Evolutionary conservation across 2,113 vertebrate species (phyloP), one percentile per base, ranked within the genome.

Genomic region (Serinus canaria): DNA sequence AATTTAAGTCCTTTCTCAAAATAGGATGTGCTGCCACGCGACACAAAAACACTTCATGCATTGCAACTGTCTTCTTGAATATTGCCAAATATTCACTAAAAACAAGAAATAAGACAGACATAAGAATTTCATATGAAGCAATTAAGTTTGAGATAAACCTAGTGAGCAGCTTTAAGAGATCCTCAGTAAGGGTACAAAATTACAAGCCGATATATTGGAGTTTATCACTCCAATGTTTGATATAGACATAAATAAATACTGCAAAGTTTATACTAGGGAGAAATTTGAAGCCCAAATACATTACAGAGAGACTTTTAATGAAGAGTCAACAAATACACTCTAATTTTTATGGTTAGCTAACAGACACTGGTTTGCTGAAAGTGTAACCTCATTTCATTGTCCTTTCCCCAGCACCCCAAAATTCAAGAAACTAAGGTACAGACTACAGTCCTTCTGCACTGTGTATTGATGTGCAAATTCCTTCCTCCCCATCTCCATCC

Each of bases 41-140:
- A 96, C 99, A 99, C 85, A 99, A 98, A 97, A 99, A 99, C 30
- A 99, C 99, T 97, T 99, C 99, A 95, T 99, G 99, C 99, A 99
- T 99, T 70, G 99, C 99, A 78, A 99, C 99, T 0, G 99, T 99
- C 98, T 99, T 99, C 98, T 99, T 99, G 94, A 99, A 99, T 98
- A 99, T 99, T 95, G 99, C 99, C 98, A 99, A 97, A 97, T 99
- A 99, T 72, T 99, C 99, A 77, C 99, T 99, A 97, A 49, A 98
- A 98, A 97, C 33, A 95, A 94, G 85, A 92, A 92, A 96, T 69
- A 94, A 94, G 47, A 77, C n/a, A 82, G 31, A 91, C 76, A 20
- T 91, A 81, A 82, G 59, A 70, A 95, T 93, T 96, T 88, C 59
- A 75, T 22, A 30, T 37, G 27, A 94, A 95, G 31, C 41, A 82